phyloP scores from a whole-genome alignment of 2,797 vertebrate species.

The Petrocephalus schoutedeni region DNA sequence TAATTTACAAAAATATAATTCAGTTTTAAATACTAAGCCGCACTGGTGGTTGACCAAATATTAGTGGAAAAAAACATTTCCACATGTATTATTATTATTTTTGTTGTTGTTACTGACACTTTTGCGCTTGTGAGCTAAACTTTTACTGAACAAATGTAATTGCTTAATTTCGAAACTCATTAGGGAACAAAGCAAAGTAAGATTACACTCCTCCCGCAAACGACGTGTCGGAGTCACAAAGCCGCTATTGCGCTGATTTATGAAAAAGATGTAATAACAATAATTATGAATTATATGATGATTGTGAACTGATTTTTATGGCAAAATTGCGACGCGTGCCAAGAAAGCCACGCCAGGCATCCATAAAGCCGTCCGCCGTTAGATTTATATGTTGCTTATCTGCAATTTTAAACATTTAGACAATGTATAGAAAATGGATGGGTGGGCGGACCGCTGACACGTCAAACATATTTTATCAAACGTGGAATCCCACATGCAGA shows the following conservation, averaged over 20 bases:
- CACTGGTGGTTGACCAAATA: neutral
- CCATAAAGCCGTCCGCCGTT: neutral
- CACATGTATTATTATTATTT: neutral
- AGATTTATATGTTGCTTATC: neutral
- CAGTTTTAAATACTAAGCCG: neutral
- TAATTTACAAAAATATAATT: neutral
- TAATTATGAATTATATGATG: neutral
- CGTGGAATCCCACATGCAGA: neutral
- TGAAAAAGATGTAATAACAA: neutral
- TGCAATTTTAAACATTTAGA: neutral
- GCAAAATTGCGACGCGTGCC: neutral
- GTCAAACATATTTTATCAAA: neutral
- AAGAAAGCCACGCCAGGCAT: conserved; percentile 1
- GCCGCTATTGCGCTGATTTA: conserved; percentile 4
- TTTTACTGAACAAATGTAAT: neutral
- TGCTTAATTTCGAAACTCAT: conserved; percentile 5
- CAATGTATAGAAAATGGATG: neutral
- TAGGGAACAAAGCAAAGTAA: conserved; percentile 1
- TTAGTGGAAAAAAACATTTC: neutral
- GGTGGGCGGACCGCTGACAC: neutral
- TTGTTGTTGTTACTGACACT: neutral
- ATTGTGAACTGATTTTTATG: neutral
- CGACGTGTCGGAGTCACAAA: neutral
- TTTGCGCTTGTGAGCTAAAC: neutral
- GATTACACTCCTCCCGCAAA: neutral